phyloP scores from a whole-genome alignment of 2,888 invertebrate species.

The Cataglyphis cursor region DNA sequence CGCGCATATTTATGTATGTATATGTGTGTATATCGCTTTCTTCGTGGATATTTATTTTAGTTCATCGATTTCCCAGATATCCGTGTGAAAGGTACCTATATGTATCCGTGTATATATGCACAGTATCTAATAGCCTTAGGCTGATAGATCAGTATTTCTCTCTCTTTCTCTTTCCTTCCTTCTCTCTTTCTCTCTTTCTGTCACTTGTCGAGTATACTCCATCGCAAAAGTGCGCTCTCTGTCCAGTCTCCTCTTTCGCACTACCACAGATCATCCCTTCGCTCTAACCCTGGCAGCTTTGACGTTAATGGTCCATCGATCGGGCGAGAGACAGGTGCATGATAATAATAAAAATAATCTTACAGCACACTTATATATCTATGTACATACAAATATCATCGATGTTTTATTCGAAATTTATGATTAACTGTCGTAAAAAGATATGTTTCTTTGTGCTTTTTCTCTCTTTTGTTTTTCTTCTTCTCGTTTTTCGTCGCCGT shows the following conservation, averaged over 20 bases:
- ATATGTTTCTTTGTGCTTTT: constrained; percentile 5
- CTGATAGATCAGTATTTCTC: constrained; percentile 75
- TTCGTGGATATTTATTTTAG: constrained; percentile 77
- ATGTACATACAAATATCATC: constrained; percentile 43
- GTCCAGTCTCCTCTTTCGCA: constrained; percentile 49
- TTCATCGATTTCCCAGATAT: constrained; percentile 74
- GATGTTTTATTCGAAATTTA: constrained; percentile 58
- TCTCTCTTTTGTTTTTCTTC: background rate
- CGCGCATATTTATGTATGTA: background rate
- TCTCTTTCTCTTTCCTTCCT: constrained; percentile 55
- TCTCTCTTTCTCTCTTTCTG: constrained; percentile 70
- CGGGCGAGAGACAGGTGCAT: constrained; percentile 73
- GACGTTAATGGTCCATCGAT: constrained; percentile 78
- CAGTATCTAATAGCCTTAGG: constrained; percentile 75
- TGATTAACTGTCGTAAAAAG: constrained; percentile 24
- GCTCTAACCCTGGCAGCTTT: constrained; percentile 66
- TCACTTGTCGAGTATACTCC: constrained; percentile 73
- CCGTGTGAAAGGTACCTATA: constrained; percentile 61
- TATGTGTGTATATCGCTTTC: constrained; percentile 62
- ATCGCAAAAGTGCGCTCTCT: constrained; percentile 73
- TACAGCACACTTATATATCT: constrained; percentile 39
- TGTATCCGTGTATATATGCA: constrained; percentile 70
- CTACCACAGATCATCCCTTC: constrained; percentile 48
- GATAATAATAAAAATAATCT: constrained; percentile 75
- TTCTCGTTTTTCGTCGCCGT: background rate